Evolutionary conservation across 2,888 invertebrate genomes (phyloP).

Genomic region (Icerya purchasi): DNA sequence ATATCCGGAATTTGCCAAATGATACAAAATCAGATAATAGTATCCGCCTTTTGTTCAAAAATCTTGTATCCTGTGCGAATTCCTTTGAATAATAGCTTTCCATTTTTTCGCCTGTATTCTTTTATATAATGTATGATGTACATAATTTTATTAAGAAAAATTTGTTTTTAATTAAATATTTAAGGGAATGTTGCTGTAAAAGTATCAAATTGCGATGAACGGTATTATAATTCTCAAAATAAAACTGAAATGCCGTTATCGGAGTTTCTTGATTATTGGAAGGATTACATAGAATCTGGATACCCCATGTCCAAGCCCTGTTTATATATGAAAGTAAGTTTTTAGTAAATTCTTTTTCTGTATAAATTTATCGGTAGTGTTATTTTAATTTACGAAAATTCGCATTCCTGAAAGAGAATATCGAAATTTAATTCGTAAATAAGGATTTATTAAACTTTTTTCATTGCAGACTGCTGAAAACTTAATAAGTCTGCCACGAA

Average conservation of each 20-base stretch:
- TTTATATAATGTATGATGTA: no score
- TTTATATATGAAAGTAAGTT: conserved; percentile 48
- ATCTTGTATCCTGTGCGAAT: no score
- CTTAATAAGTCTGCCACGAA: no score
- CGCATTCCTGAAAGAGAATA: not conserved
- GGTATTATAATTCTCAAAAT: conserved; percentile 51
- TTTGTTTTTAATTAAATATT: conserved; percentile 14
- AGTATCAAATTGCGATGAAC: conserved; percentile 55
- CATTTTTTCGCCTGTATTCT: no score
- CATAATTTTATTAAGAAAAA: not conserved
- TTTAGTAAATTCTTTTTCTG: not conserved
- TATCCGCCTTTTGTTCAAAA: no score
- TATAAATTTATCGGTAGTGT: no score
- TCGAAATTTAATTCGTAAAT: not conserved
- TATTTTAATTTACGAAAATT: not conserved
- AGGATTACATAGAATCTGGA: conserved; percentile 27
- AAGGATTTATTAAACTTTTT: not conserved
- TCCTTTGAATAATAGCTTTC: no score
- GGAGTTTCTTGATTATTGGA: conserved; percentile 52
- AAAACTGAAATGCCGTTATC: conserved; percentile 42
- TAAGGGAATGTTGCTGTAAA: conserved; percentile 43
- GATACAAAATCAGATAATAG: no score
- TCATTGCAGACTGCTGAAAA: no score
- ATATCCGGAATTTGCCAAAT: no score
- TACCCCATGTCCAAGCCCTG: conserved; percentile 28